Percentiles rank a stretch among this genome's conserved stretches.
Conservation (phyloP, 2,113 vertebrate species). For the Lagopus leucura region DNA sequence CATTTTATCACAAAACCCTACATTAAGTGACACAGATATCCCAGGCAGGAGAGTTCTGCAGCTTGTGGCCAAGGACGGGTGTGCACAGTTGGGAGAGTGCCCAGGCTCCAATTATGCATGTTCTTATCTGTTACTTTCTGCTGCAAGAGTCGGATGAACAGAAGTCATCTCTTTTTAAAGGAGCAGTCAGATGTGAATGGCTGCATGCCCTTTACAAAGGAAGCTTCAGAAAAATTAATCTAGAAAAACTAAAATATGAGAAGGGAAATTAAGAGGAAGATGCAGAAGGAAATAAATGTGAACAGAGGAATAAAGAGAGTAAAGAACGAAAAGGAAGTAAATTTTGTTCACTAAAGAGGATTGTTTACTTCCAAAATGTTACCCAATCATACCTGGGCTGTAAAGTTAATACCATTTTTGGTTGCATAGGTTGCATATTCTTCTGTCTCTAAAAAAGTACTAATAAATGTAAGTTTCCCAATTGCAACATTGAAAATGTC, state of each 20-base stretch:
- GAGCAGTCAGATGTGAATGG: background rate
- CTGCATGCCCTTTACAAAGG: background rate
- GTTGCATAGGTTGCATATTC: background rate
- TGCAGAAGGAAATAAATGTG: background rate
- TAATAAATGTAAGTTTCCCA: background rate
- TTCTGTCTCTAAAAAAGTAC: background rate
- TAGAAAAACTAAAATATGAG: background rate
- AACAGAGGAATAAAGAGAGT: background rate
- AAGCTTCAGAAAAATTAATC: background rate
- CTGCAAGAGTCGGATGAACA: background rate
- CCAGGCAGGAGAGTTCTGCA: background rate
- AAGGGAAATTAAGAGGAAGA: background rate
- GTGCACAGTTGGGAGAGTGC: background rate
- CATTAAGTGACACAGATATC: background rate
- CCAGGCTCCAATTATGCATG: background rate
- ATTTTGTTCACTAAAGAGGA: background rate
- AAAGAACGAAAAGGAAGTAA: background rate
- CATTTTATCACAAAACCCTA: background rate
- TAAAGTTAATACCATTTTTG: background rate
- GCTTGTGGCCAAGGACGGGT: background rate
- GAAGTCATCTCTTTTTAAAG: slow-evolving; percentile 1
- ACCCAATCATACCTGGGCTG: background rate
- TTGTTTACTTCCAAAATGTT: background rate
- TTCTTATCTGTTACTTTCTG: slow-evolving; percentile 35
- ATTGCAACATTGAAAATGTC: background rate